Evolutionary conservation across 2,888 invertebrate species (phyloP), one percentile per base, ranked within the genome.

Genomic region (Muschampia plurimacula): DNA sequence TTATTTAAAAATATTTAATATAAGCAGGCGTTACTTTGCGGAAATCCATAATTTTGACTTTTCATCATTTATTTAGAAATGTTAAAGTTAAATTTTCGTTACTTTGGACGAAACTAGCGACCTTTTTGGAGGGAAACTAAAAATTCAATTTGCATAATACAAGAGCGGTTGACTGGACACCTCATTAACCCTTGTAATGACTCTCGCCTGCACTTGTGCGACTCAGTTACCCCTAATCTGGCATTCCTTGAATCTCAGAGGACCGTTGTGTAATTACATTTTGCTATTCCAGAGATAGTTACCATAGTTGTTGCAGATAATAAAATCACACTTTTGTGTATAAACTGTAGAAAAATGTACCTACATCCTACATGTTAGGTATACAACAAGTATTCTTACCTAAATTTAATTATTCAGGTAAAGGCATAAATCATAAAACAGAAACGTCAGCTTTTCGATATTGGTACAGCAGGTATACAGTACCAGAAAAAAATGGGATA

Each of bases 101-200:
- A 32, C 6, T 74, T 80, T n/a, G 49, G 15, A 15, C 5, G 2
- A 83, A 89, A 85, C 82, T 83, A 84, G 79, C 80, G 78, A 80
- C 57, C 70, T 57, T 65, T 69, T 52, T 41, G 81, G 80, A 81
- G 79, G 80, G 79, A 83, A 85, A 89, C 86, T 85, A 86, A 86
- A 88, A 89, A 89, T 92, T 91, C 87, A 90, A 91, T 92, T 92
- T 91, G 88, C 90, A 91, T 92, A 91, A 87, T 86, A 89, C 87
- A 89, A 84, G 86, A 85, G 88, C 77, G 82, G 82, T 88, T 86
- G 91, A 88, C 88, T 91, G 91, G 91, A 88, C 92, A 89, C 88
- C 91, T 91, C 91, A 91, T 92, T 92, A 92, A 89, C 90, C 92
- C 90, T 86, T 89, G 88, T 92, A 91, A 92, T 89, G 86, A 88